Evolutionary conservation across 2,888 invertebrate genomes (phyloP), one percentile per base, ranked within the genome.

Genomic region (Protula sp.): DNA sequence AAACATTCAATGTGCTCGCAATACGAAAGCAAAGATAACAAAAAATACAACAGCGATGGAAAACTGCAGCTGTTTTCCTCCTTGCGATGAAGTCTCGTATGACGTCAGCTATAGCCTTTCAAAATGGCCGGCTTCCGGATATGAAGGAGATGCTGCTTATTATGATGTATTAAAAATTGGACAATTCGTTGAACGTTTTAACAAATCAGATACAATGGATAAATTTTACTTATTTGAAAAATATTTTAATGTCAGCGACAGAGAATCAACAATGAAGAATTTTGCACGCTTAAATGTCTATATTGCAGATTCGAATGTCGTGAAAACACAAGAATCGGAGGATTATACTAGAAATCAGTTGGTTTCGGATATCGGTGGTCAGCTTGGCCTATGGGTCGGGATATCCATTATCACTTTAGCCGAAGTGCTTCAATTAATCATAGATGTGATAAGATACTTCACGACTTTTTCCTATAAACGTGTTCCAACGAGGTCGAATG

Each of bases 321-420:
- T 67, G 38, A 67, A 61, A 38, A 67, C 67, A 9, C 60, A 64
- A 50, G 67, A 67, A 55, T 47, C 58, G 27, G 58, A 53, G 5
- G 67, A 67, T 54, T 67, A 67, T 52, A 60, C 60, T 2, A 53
- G 57, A n/a, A 67, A 62, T 38, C 67, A 67, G 51, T 55, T 67
- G 24, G 65, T 67, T 22, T 60, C 60, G 2, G 67, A 67, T 54
- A 67, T 67, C 28, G 67, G 67, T 1, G 67, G 67, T 2, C 67
- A 67, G 54, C 60, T 67, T n/a, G 67, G 67, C 3, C 58, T 67
- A 22, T 67, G 67, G 67, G 65, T 67, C 27, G 67, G 67, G 4
- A 67, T 67, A 9, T 67, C 67, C 5, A 56, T 67, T 53, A 67
- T 67, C 29, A 67, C 65, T 3, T 54, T 67, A 3, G 59, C 67